phyloP scores from a whole-genome alignment of 2,797 vertebrate genomes.

The Poeciliopsis paucimaculata region DNA sequence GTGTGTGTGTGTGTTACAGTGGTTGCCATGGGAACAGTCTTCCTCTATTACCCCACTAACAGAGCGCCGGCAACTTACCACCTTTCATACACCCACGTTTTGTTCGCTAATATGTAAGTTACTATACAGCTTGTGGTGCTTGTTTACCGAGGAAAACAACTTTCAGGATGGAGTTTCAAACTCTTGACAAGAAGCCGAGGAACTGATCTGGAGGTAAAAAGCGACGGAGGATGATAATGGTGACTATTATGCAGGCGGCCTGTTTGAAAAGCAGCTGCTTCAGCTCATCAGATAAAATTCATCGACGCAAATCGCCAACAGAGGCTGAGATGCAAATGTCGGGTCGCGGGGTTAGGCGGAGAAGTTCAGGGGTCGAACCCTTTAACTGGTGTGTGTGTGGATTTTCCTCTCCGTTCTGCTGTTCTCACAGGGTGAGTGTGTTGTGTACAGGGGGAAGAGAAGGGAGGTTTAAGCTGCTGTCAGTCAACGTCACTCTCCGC shows the following conservation, averaged over 20 bases:
- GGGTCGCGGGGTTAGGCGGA: conserved; percentile 15
- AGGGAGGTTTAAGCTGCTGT: conserved; percentile 69
- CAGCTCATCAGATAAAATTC: background rate
- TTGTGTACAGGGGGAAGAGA: conserved; percentile 19
- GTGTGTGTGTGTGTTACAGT: conserved; percentile 42
- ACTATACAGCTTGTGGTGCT: conserved; percentile 9
- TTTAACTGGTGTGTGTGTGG: conserved; percentile 9
- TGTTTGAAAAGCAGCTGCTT: background rate
- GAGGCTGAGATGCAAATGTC: conserved; percentile 24
- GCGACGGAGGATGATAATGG: background rate
- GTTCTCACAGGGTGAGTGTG: conserved; percentile 16
- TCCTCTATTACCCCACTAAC: conserved; percentile 61
- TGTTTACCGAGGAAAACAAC: conserved; percentile 1
- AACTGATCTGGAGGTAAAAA: background rate
- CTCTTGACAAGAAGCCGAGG: background rate
- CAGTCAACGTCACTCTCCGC: conserved; percentile 66
- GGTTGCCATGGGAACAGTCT: conserved; percentile 70
- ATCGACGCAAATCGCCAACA: background rate
- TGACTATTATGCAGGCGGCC: background rate
- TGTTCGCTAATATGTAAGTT: conserved; percentile 33
- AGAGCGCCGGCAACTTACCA: conserved; percentile 48
- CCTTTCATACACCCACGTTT: conserved; percentile 50
- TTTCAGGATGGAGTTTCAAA: background rate
- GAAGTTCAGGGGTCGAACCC: conserved; percentile 36
- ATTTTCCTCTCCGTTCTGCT: conserved; percentile 12